phyloP scores from a whole-genome alignment of 2,888 invertebrate species.

The Drosophila nr. fundita region DNA sequence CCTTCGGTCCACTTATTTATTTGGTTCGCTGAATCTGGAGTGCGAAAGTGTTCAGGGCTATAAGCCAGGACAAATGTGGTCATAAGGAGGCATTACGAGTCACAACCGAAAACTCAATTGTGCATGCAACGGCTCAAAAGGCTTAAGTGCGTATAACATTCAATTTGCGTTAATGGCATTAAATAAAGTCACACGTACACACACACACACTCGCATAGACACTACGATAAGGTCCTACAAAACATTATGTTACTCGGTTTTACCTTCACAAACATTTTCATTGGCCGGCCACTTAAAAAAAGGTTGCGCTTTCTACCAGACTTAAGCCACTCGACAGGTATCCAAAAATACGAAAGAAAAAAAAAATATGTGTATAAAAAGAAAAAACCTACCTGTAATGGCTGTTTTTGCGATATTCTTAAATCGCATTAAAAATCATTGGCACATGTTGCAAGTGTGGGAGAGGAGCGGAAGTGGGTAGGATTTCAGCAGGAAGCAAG shows the following conservation, averaged over 20 bases:
- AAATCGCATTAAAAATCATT: conserved; percentile 81
- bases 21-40: conserved; percentile 19
- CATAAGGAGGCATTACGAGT: conserved; percentile 16
- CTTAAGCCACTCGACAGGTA: conserved; percentile 52
- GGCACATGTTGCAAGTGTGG: conserved; percentile 45
- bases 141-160: conserved; percentile 74
- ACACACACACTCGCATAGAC: conserved; percentile 7
- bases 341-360: conserved; percentile 1
- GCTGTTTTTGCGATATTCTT: conserved; percentile 53
- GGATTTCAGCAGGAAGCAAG: not conserved
- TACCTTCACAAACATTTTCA: conserved; percentile 55
- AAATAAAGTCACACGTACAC: conserved; percentile 69
- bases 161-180: conserved; percentile 79
- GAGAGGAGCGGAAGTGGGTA: too few relatives aligned
- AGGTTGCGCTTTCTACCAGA: conserved; percentile 54
- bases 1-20: conserved; percentile 24
- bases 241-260: conserved; percentile 45
- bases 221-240: conserved; percentile 13
- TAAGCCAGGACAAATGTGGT: conserved; percentile 40
- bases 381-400: conserved; percentile 9
- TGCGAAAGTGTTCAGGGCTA: conserved; percentile 34
- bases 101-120: conserved; percentile 69
- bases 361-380: not conserved
- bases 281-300: conserved; percentile 75
- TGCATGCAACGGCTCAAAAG: conserved; percentile 73